Evolutionary conservation across 2,113 vertebrate genomes (phyloP).

Genomic region (Ceyx melanurus): DNA sequence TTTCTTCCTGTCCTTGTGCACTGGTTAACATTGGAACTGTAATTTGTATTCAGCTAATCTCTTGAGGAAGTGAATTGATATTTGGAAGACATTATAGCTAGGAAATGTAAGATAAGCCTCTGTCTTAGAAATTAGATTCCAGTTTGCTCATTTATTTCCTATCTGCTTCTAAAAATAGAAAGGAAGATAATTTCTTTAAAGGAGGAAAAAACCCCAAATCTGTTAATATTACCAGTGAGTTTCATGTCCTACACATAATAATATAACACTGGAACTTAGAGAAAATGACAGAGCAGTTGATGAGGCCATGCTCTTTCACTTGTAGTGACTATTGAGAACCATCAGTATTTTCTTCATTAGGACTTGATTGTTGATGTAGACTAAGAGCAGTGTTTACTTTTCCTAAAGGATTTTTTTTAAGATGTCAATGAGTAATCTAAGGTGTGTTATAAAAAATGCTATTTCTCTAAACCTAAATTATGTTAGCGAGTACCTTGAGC

Average conservation of each 20-base stretch:
- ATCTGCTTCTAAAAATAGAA: background rate
- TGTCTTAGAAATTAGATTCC: conserved; percentile 28
- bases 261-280: background rate
- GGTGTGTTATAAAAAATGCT: background rate
- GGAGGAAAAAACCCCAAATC: background rate
- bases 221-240: background rate
- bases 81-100: background rate
- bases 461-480: background rate
- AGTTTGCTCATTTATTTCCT: conserved; percentile 26
- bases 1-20: conserved; percentile 2
- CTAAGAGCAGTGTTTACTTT: background rate
- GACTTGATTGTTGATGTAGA: background rate
- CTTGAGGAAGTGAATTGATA: background rate
- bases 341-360: background rate
- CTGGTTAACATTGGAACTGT: conserved; percentile 11
- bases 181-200: background rate
- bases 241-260: background rate
- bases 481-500: background rate
- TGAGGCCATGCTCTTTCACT: conserved; percentile 60
- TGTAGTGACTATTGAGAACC: conserved; percentile 35
- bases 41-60: conserved; percentile 52
- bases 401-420: background rate
- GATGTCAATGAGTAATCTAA: background rate
- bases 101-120: conserved; percentile 38
- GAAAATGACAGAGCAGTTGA: conserved; percentile 55